phyloP scores from a whole-genome alignment of 1,140 invertebrate genomes.

The Neodiprion fabricii region DNA sequence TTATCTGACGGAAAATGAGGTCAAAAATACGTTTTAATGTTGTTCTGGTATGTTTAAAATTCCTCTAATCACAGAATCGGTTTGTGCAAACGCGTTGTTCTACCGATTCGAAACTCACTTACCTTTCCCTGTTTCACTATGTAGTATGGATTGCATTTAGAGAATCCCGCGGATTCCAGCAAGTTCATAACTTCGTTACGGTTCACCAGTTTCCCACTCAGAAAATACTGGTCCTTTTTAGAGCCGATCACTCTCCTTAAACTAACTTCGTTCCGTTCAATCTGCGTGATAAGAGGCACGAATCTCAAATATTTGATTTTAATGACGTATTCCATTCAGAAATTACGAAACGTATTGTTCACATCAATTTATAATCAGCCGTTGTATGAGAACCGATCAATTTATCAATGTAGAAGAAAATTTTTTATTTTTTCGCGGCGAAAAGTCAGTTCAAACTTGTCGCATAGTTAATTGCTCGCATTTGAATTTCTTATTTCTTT shows the following conservation, averaged over 20 bases:
- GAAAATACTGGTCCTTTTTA: constrained; percentile 99
- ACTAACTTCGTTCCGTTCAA: constrained; percentile 97
- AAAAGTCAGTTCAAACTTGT: too few relatives aligned
- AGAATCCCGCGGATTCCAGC: constrained; percentile 98
- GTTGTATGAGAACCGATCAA: too few relatives aligned
- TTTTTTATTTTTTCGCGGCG: too few relatives aligned
- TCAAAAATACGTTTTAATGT: constrained; percentile 24
- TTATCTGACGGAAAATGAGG: constrained; percentile 74
- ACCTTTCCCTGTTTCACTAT: constrained; percentile 99
- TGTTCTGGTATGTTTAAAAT: constrained; percentile 9
- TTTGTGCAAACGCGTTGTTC: constrained; percentile 21
- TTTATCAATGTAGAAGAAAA: too few relatives aligned
- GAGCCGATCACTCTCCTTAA: constrained; percentile 95
- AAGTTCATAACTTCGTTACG: constrained; percentile 97
- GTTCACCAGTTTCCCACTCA: constrained; percentile 98
- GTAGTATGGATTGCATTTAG: constrained; percentile 99
- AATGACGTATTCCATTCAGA: constrained; percentile 14
- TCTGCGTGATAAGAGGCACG: constrained; percentile 67
- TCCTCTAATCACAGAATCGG: neutral
- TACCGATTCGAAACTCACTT: constrained; percentile 10
- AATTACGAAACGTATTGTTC: neutral
- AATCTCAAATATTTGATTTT: constrained; percentile 17
- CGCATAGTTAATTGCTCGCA: too few relatives aligned
- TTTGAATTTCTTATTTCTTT: too few relatives aligned
- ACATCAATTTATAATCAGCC: neutral